These are phyloP conservation scores for Candidula unifasciata DNA, from an alignment of 2,888 invertebrate genomes.

Conservation along the genomic window DNA sequence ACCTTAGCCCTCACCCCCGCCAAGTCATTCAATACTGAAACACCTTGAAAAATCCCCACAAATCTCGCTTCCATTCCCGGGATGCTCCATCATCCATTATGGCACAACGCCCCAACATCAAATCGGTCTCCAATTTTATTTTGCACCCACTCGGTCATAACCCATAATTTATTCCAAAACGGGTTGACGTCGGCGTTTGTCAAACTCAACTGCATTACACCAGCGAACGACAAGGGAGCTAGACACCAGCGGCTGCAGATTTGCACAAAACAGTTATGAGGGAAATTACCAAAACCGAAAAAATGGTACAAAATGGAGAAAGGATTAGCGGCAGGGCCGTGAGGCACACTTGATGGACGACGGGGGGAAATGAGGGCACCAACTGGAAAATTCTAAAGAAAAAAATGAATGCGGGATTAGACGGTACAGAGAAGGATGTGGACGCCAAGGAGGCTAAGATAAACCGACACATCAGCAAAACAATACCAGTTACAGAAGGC, in stretches of 20 bases:
- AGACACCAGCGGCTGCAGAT: not conserved
- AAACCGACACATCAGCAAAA: not conserved
- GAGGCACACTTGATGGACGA: constrained; percentile 10
- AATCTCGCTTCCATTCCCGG: not conserved
- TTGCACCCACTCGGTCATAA: constrained; percentile 6
- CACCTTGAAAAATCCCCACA: not conserved
- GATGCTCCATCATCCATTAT: constrained; percentile 4
- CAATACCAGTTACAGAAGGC: not conserved
- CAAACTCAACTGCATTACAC: constrained; percentile 15
- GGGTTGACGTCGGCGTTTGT: not conserved
- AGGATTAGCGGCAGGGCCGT: constrained; percentile 11
- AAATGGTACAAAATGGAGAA: not conserved
- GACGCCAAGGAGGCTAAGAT: not conserved
- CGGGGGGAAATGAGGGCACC: not conserved
- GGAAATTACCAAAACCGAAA: not conserved
- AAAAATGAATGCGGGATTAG: not conserved
- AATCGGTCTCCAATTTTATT: not conserved
- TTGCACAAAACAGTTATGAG: not conserved
- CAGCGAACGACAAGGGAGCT: not conserved
- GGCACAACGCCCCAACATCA: constrained; percentile 1
- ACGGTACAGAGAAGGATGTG: not conserved
- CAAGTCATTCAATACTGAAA: not conserved
- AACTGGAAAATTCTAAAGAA: not conserved
- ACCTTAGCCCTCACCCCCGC: no score
- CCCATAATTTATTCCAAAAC: constrained; percentile 32